Conservation (phyloP, 2,888 invertebrate genomes). For the Aspidiotus destructor region DNA sequence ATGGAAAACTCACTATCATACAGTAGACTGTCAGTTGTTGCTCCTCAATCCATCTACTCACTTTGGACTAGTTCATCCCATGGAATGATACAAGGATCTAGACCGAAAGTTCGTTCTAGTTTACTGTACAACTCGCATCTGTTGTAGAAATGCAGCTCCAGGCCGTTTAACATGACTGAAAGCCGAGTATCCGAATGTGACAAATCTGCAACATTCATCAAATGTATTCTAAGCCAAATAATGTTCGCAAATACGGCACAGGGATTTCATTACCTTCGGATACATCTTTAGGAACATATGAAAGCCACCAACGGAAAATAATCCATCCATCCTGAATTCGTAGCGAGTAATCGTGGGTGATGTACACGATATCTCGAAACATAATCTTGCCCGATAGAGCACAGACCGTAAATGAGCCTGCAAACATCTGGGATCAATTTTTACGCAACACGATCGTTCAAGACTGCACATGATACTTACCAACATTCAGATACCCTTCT, state of each 20-base stretch:
- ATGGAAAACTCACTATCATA: neutral
- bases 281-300: slow-evolving; percentile 87
- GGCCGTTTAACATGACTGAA: slow-evolving; percentile 83
- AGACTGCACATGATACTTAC: slow-evolving; percentile 45
- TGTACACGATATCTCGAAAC: slow-evolving; percentile 91
- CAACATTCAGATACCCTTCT: slow-evolving; percentile 81
- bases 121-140: slow-evolving; percentile 75
- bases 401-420: slow-evolving; percentile 88
- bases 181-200: slow-evolving; percentile 85
- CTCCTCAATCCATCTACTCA: slow-evolving; percentile 15
- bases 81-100: slow-evolving; percentile 66
- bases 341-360: slow-evolving; percentile 85
- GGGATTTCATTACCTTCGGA: slow-evolving; percentile 65
- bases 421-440: slow-evolving; percentile 38
- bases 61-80: slow-evolving; percentile 36
- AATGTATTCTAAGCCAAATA: neutral
- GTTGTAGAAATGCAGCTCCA: slow-evolving; percentile 92
- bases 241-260: neutral
- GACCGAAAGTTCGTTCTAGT: slow-evolving; percentile 77
- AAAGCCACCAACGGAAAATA: slow-evolving; percentile 96
- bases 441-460: neutral
- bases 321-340: slow-evolving; percentile 93
- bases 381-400: slow-evolving; percentile 96
- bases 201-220: slow-evolving; percentile 55
- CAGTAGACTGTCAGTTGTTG: no score